Conservation (phyloP, 2,888 invertebrate genomes). For the Tipula confusa region DNA sequence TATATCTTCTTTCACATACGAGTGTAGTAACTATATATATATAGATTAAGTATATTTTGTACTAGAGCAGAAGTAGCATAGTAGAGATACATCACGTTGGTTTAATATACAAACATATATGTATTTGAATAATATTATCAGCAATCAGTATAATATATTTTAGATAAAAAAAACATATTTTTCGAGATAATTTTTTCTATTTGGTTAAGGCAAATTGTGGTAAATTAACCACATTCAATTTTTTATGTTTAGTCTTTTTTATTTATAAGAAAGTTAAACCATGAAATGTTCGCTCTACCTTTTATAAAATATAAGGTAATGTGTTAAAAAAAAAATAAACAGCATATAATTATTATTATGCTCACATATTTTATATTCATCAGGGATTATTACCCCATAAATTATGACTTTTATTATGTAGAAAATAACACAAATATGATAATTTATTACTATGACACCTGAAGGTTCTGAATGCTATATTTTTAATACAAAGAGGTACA, state of each 20-base stretch:
- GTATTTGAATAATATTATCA: conserved; percentile 1
- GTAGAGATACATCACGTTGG: not conserved
- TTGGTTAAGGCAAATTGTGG: not conserved
- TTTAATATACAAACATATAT: not conserved
- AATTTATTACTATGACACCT: conserved; percentile 20
- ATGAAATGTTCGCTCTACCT: not conserved
- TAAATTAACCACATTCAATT: conserved; percentile 13
- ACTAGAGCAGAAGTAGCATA: not conserved
- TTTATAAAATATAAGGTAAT: not conserved
- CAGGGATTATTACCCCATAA: conserved; percentile 25
- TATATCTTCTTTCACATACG: not conserved
- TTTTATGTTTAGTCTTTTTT: not conserved
- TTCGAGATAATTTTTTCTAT: not conserved
- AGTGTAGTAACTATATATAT: too few species aligned
- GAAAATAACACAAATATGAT: conserved; percentile 20
- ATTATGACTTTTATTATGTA: conserved; percentile 20
- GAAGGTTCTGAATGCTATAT: not conserved
- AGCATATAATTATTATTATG: not conserved
- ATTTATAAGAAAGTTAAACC: not conserved
- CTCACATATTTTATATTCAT: conserved; percentile 25
- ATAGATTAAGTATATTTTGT: too few species aligned
- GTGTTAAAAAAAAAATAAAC: not conserved
- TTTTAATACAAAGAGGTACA: not conserved
- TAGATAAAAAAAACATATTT: not conserved
- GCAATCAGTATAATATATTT: not conserved